phyloP scores from a whole-genome alignment of 2,797 vertebrate genomes.

The Pseudochirops cupreus region DNA sequence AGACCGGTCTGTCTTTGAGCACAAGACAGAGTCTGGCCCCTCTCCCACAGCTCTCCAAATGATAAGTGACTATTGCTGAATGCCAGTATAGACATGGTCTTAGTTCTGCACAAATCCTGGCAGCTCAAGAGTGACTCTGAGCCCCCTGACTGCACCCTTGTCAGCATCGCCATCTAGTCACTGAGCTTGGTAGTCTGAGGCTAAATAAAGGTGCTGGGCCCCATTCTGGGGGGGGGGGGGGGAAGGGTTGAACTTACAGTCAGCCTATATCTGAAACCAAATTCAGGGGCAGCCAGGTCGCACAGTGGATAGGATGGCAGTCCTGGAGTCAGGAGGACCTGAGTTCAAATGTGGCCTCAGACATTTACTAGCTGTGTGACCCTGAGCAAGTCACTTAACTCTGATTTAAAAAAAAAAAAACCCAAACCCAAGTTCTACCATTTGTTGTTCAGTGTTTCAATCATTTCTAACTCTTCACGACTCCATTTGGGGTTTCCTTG shows the following conservation, averaged over 20 bases:
- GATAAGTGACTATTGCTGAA: constrained; percentile 84
- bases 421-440: neutral
- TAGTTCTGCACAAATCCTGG: constrained; percentile 87
- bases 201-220: neutral
- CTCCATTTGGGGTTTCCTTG: too few relatives aligned
- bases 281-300: neutral
- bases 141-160: neutral
- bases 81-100: constrained; percentile 82
- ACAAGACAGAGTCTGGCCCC: constrained; percentile 82
- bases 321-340: neutral
- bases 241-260: neutral
- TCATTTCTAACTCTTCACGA: too few relatives aligned
- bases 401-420: neutral
- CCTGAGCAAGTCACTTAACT: neutral
- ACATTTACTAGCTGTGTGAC: neutral
- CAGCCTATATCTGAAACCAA: neutral
- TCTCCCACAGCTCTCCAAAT: constrained; percentile 77
- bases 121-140: constrained; percentile 87
- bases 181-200: neutral
- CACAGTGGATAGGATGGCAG: neutral
- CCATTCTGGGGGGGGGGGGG: neutral
- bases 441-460: too few relatives aligned
- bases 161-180: neutral
- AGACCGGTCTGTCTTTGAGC: constrained; percentile 89
- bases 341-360: neutral